Percentiles rank a stretch among this genome's conserved stretches.
phyloP scores from a whole-genome alignment of 2,113 vertebrate genomes.

The Neotoma lepida region DNA sequence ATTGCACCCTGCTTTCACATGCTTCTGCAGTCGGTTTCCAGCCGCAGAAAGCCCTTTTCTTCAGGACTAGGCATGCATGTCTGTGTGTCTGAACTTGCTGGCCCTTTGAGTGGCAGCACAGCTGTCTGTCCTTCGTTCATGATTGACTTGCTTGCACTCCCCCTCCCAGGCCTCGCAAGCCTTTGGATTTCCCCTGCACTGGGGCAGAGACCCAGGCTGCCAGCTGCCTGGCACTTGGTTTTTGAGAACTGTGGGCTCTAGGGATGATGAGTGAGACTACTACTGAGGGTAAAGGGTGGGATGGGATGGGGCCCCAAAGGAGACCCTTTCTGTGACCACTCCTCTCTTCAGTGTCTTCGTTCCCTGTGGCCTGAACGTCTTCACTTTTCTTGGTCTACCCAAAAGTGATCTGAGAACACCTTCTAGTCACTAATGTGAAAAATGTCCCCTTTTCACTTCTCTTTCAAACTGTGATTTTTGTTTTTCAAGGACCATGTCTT shows the following conservation, averaged over 20 bases:
- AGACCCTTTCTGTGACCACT: not conserved
- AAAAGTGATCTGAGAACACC: not conserved
- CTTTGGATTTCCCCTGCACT: not conserved
- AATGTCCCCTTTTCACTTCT: not conserved
- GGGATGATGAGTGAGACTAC: not conserved
- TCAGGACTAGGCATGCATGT: constrained; percentile 74
- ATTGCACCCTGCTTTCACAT: not conserved
- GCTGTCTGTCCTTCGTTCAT: constrained; percentile 68
- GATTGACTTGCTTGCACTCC: constrained; percentile 56
- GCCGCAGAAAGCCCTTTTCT: constrained; percentile 75
- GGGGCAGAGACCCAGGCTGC: constrained; percentile 42
- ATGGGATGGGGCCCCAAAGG: not conserved
- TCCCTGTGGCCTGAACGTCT: not conserved
- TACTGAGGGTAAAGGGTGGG: not conserved
- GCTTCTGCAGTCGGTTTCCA: constrained; percentile 41
- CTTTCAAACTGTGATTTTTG: constrained; percentile 28
- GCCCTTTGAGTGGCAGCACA: constrained; percentile 58
- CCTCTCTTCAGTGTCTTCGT: not conserved
- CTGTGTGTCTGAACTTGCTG: constrained; percentile 54
- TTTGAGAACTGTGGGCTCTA: not conserved
- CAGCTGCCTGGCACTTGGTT: constrained; percentile 66
- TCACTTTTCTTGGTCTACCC: not conserved
- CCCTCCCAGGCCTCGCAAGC: not conserved
- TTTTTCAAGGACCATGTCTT: constrained; percentile 3
- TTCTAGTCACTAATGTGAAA: not conserved